A percentile compares a stretch with the other conserved stretches of the same genome.
These are phyloP conservation scores for Brachyhypopomus occidentalis DNA, from an alignment of 2,113 vertebrate species.

Conservation along the genomic window DNA sequence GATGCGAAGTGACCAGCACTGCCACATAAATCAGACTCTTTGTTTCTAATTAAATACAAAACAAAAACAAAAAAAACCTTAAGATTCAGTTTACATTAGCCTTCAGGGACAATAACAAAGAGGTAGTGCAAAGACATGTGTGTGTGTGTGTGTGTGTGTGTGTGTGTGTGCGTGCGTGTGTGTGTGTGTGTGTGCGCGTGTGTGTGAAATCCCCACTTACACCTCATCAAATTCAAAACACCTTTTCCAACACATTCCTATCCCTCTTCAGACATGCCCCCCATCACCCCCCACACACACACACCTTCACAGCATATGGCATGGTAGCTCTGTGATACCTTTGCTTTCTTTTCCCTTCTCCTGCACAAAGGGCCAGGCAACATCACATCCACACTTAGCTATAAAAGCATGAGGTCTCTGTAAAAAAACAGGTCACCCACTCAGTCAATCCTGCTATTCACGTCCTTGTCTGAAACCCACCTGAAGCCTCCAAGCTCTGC, in stretches of 20 bases:
- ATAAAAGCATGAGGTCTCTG: conserved; percentile 29
- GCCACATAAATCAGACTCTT: neutral
- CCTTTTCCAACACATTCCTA: conserved; percentile 42
- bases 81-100: conserved; percentile 35
- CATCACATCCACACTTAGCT: conserved; percentile 4
- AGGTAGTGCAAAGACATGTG: conserved; percentile 52
- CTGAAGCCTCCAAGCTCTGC: conserved; percentile 54
- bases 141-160: neutral
- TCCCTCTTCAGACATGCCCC: conserved; percentile 26
- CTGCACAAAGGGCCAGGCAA: conserved; percentile 27
- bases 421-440: conserved; percentile 19
- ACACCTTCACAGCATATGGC: conserved; percentile 21
- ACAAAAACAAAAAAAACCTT: neutral
- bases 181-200: neutral
- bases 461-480: conserved; percentile 54
- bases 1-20: neutral
- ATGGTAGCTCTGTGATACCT: conserved; percentile 17
- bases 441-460: conserved; percentile 50
- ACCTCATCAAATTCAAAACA: conserved; percentile 30
- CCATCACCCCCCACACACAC: conserved; percentile 12
- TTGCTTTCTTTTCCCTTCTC: conserved; percentile 17
- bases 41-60: neutral
- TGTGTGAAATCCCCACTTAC: conserved; percentile 26
- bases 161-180: too few species aligned
- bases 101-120: conserved; percentile 61